Conservation (phyloP, 2,888 invertebrate species). For the Cylindroiulus punctatus region DNA sequence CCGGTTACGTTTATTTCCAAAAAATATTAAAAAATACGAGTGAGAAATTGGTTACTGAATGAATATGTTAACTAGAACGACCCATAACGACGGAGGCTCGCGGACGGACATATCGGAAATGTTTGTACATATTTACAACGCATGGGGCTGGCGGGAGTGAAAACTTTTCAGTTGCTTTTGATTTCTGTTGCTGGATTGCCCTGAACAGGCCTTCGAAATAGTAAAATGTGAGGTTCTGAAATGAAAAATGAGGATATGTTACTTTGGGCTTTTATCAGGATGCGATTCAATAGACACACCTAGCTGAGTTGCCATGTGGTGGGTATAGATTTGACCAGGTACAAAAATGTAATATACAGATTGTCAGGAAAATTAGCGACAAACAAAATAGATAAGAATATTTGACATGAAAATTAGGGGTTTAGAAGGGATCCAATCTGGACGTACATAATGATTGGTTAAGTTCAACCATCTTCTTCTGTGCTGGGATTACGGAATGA, state of each 20-base stretch:
- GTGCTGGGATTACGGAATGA: too few species aligned
- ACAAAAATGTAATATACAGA: too few species aligned
- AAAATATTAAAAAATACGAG: neutral
- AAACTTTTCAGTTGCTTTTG: neutral
- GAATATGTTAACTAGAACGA: neutral
- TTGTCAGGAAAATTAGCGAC: too few species aligned
- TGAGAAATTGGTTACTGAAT: neutral
- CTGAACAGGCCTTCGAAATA: conserved; percentile 71
- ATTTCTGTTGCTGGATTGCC: neutral
- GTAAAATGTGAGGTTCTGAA: conserved; percentile 79
- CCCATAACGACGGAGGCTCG: neutral
- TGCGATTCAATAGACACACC: too few species aligned
- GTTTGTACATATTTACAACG: conserved; percentile 26
- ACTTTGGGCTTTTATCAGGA: too few species aligned
- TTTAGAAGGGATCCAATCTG: too few species aligned
- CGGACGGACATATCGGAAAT: neutral
- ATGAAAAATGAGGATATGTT: neutral
- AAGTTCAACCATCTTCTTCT: too few species aligned
- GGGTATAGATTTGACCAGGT: too few species aligned
- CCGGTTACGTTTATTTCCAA: neutral
- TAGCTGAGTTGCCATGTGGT: too few species aligned
- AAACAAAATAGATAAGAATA: too few species aligned
- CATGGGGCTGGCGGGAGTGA: neutral
- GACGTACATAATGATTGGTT: too few species aligned
- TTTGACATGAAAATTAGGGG: too few species aligned